Conservation (phyloP, 2,888 invertebrate species). For the Xestobium rufovillosum region DNA sequence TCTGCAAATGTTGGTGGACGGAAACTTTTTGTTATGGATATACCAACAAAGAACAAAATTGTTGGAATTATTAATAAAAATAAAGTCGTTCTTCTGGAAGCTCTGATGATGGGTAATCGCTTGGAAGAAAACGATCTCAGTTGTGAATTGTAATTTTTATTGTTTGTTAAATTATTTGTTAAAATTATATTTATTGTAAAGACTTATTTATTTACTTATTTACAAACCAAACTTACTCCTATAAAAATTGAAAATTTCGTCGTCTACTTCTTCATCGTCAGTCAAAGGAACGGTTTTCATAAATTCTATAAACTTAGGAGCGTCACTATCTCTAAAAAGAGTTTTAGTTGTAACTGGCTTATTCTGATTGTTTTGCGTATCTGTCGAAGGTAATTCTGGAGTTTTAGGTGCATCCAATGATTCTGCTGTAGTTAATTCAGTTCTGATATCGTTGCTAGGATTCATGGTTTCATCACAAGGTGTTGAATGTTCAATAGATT, state of each 20-base stretch:
- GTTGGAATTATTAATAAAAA: conserved; percentile 38
- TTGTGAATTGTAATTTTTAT: conserved; percentile 26
- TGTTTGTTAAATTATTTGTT: not conserved
- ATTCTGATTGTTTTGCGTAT: too few relatives aligned
- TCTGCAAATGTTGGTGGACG: conserved; percentile 36
- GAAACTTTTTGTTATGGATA: conserved; percentile 35
- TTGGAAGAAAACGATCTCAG: conserved; percentile 31
- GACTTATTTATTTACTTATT: conserved; percentile 3
- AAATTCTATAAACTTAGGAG: conserved; percentile 31
- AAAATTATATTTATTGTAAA: not conserved
- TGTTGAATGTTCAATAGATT: too few relatives aligned
- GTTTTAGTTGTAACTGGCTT: too few relatives aligned
- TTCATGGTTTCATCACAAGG: too few relatives aligned
- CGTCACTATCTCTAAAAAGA: conserved; percentile 21
- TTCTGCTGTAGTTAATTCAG: too few relatives aligned
- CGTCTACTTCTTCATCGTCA: conserved; percentile 46
- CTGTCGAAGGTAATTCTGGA: too few relatives aligned
- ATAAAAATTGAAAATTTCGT: conserved; percentile 47
- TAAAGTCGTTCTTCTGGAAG: conserved; percentile 39
- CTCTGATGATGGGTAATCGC: conserved; percentile 43
- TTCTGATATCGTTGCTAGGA: too few relatives aligned
- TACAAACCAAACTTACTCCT: conserved; percentile 31
- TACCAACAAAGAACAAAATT: conserved; percentile 34
- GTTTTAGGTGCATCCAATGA: too few relatives aligned
- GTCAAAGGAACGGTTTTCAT: conserved; percentile 42